These are phyloP conservation scores for Labeo rohita DNA, from an alignment of 2,113 vertebrate genomes.

Conservation along the genomic window DNA sequence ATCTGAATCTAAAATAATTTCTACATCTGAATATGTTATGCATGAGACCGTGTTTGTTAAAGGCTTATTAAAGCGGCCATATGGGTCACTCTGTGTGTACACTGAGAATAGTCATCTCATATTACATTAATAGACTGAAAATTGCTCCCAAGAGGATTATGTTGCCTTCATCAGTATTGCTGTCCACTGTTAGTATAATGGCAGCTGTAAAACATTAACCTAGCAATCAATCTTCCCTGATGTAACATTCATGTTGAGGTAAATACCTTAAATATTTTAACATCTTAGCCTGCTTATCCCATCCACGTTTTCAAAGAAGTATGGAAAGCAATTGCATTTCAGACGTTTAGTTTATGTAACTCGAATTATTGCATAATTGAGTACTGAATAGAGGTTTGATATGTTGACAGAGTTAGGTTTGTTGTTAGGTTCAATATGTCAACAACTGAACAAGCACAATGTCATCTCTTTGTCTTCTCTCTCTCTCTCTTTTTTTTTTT, in stretches of 20 bases:
- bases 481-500: neutral
- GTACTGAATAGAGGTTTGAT: neutral
- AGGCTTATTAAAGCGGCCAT: neutral
- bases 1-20: neutral
- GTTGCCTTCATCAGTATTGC: neutral
- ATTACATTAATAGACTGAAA: neutral
- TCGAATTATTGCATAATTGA: neutral
- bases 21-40: neutral
- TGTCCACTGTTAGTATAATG: neutral
- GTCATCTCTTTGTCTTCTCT: neutral
- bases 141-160: constrained; percentile 11
- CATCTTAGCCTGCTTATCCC: neutral
- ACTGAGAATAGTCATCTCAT: neutral
- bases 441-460: neutral
- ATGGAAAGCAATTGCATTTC: neutral
- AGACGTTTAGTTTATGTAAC: neutral
- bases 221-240: neutral
- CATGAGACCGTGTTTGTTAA: neutral
- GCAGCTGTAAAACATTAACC: neutral
- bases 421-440: neutral
- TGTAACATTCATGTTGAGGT: neutral
- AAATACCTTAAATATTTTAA: neutral
- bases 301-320: neutral
- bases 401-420: neutral
- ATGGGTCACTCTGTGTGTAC: neutral